Base-by-base conservation (phyloP, 2,113 vertebrate species). In the Mastomys coucha region DNA sequence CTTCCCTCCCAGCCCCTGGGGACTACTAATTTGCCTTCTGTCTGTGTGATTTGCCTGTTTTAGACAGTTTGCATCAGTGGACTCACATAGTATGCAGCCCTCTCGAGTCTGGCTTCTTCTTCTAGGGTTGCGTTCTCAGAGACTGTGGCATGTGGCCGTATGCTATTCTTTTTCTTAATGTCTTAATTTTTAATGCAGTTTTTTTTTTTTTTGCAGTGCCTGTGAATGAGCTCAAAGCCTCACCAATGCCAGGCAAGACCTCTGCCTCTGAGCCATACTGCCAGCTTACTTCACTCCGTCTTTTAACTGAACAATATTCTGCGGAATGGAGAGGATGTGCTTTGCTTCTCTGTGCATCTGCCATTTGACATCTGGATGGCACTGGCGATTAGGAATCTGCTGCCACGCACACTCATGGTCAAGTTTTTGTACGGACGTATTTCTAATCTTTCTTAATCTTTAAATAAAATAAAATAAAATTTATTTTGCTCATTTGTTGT, bases 61-160 rank as follows among this genome's bases (percentile, higher is more conserved):
- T 26, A 36, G 69, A 53, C 26, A 4, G 2, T 77, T 65, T 39
- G 0, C 10, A 39, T 56, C 28, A n/a, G 75, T 2, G 31, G 56
- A 72, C 9, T 14, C 67, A 26, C 0, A 31, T 4, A 11, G 11
- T 42, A 13, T 0, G 0, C 0, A 1, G 60, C 31, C 85, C 76
- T 53, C 9, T 22, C 39, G 3, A 3, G 13, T 42, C 65, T 42
- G 56, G 33, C 45, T 76, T 69, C 72, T 73, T 26, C 49, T 58
- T 28, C 24, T 12, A 17, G n/a, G 81, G 31, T 19, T 0, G 8
- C 10, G 60, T 51, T 89, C 45, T 45, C 75, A 2, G 69, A 63
- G 81, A 28, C 20, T 36, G 5, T n/a, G 49, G 85, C 31, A 4
- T 2, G 13, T 1, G 14, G 14, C 13, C 14, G 49, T 1, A 12